Evolutionary conservation across 2,888 invertebrate species (phyloP).

Genomic region (Mesopsocus fuscifrons): DNA sequence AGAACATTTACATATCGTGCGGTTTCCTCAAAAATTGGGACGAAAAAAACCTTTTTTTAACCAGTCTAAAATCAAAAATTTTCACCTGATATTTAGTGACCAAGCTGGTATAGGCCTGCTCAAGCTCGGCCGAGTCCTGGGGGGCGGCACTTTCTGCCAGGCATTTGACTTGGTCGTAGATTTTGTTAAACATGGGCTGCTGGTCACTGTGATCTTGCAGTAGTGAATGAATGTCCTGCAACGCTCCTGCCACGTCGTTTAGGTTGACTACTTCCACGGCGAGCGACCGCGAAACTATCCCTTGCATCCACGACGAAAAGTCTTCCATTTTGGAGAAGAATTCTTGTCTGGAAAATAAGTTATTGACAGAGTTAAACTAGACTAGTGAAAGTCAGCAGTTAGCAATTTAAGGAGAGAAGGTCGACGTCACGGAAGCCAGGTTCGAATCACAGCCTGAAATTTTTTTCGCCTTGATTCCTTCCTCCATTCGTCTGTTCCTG

Average conservation of each 20-base stretch:
- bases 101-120: slow-evolving; percentile 54
- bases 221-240: slow-evolving; percentile 60
- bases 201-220: slow-evolving; percentile 73
- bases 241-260: slow-evolving; percentile 57
- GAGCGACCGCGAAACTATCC: slow-evolving; percentile 34
- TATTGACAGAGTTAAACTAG: too few species aligned
- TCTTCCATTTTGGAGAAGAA: slow-evolving; percentile 59
- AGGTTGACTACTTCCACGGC: slow-evolving; percentile 64
- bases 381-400: too few species aligned
- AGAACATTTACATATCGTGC: too few species aligned
- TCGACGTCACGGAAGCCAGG: too few species aligned
- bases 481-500: too few species aligned
- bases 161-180: slow-evolving; percentile 67
- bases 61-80: slow-evolving; percentile 13
- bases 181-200: slow-evolving; percentile 52
- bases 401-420: too few species aligned
- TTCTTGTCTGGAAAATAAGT: slow-evolving; percentile 39
- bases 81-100: slow-evolving; percentile 49
- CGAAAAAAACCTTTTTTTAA: background rate
- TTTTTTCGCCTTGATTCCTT: background rate
- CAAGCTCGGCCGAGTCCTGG: slow-evolving; percentile 50
- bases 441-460: background rate
- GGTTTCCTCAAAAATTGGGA: too few species aligned
- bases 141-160: slow-evolving; percentile 45
- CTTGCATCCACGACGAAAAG: slow-evolving; percentile 61